A percentile compares a stretch with the other conserved stretches of the same genome.
Evolutionary conservation across 2,888 invertebrate genomes (phyloP).

Genomic region (Cheilosia scutellata): DNA sequence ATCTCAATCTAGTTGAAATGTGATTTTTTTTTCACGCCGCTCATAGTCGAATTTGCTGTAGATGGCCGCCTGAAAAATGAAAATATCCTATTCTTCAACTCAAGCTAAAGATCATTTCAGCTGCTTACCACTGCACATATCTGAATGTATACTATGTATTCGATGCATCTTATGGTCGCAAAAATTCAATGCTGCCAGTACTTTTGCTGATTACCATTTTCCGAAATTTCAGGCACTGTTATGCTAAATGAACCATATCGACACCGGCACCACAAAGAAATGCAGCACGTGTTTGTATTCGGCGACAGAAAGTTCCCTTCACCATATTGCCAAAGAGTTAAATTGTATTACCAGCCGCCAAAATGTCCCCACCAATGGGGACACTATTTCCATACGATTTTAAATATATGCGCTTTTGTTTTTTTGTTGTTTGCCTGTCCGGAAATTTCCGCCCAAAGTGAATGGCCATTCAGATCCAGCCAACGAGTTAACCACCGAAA

Average conservation of each 20-base stretch:
- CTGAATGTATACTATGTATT: too few relatives aligned
- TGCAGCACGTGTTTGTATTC: conserved; percentile 42
- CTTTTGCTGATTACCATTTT: neutral
- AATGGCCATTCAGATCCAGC: conserved; percentile 45
- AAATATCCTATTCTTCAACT: too few relatives aligned
- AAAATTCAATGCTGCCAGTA: neutral
- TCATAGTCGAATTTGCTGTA: too few relatives aligned
- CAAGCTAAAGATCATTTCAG: too few relatives aligned
- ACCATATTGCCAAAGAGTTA: conserved; percentile 36
- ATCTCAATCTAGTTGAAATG: too few relatives aligned
- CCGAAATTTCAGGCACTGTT: neutral
- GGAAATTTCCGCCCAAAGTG: conserved; percentile 43
- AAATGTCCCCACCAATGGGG: neutral
- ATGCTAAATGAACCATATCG: conserved; percentile 25
- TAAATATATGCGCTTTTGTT: conserved; percentile 12
- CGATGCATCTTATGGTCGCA: neutral
- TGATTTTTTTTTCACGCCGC: too few relatives aligned
- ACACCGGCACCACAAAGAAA: conserved; percentile 21
- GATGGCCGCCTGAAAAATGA: too few relatives aligned
- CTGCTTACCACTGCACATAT: too few relatives aligned
- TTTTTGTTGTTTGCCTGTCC: conserved; percentile 6
- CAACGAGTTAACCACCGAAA: conserved; percentile 47
- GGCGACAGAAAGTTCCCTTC: conserved; percentile 57
- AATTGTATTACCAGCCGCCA: conserved; percentile 14
- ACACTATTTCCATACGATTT: conserved; percentile 12